Percentiles rank a stretch among this genome's conserved stretches.
Evolutionary conservation across 2,797 vertebrate species (phyloP).

Genomic region (Bradypodion pumilum): DNA sequence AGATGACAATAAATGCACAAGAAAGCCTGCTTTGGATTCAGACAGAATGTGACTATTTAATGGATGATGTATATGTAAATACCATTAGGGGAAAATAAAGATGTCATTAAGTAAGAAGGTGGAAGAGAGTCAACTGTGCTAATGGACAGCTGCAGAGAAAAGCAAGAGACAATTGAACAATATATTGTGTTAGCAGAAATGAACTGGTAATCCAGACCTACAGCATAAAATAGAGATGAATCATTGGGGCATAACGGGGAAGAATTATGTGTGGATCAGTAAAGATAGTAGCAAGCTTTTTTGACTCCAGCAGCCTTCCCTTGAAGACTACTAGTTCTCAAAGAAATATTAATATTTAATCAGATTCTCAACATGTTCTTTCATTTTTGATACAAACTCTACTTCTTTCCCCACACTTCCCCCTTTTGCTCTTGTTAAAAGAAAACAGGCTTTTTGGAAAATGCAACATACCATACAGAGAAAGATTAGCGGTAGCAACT

Average conservation of each 20-base stretch:
- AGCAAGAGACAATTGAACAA: conserved; percentile 48
- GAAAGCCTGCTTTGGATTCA: conserved; percentile 37
- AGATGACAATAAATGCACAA: neutral
- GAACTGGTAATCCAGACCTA: conserved; percentile 21
- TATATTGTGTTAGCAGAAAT: conserved; percentile 37
- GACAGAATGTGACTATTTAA: conserved; percentile 27
- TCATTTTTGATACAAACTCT: conserved; percentile 33
- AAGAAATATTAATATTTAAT: conserved; percentile 65
- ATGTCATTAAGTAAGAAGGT: conserved; percentile 26
- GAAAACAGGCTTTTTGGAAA: conserved; percentile 47
- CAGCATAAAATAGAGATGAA: conserved; percentile 56
- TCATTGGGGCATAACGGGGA: conserved; percentile 46
- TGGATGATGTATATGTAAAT: neutral
- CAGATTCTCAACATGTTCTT: conserved; percentile 47
- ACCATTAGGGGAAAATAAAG: conserved; percentile 31
- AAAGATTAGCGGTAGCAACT: conserved; percentile 46
- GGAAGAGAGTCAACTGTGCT: conserved; percentile 27
- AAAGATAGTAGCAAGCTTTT: conserved; percentile 53
- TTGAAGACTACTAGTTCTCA: conserved; percentile 31
- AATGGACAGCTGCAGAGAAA: conserved; percentile 32
- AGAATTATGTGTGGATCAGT: conserved; percentile 47
- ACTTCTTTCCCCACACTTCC: neutral
- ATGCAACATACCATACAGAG: conserved; percentile 49
- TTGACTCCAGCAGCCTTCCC: conserved; percentile 45
- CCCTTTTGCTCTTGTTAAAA: conserved; percentile 35